phyloP scores from a whole-genome alignment of 2,888 invertebrate genomes.

The Hedya salicella region DNA sequence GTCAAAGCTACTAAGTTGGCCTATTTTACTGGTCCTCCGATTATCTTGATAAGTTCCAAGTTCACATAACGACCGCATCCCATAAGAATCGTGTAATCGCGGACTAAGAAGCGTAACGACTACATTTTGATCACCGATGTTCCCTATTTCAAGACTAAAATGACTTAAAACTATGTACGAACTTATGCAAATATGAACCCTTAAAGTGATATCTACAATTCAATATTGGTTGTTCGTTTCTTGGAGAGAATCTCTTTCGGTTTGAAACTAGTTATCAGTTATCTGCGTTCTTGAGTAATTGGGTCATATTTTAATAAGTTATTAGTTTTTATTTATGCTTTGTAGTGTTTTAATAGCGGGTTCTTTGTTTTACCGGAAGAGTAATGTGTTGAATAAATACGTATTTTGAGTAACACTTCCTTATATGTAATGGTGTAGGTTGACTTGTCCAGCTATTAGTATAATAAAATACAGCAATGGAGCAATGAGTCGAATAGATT shows the following conservation, averaged over 20 bases:
- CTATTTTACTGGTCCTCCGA: constrained; percentile 21
- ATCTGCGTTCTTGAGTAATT: constrained; percentile 12
- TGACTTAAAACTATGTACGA: background rate
- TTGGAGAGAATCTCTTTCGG: background rate
- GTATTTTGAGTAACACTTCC: too few relatives aligned
- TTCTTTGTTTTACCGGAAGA: too few relatives aligned
- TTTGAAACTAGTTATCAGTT: constrained; percentile 7
- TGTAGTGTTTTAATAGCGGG: background rate
- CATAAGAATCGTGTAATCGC: constrained; percentile 29
- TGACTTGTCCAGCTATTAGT: too few relatives aligned
- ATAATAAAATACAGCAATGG: too few relatives aligned
- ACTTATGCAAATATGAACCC: background rate
- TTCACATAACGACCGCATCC: constrained; percentile 23
- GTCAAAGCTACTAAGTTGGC: constrained; percentile 18
- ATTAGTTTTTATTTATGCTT: constrained; percentile 3
- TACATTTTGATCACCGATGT: constrained; percentile 8
- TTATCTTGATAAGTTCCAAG: constrained; percentile 30
- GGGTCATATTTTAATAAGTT: constrained; percentile 20
- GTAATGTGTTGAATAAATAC: too few relatives aligned
- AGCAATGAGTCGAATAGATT: too few relatives aligned
- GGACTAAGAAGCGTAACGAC: constrained; percentile 27
- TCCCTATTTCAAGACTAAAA: background rate
- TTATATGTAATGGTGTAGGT: too few relatives aligned
- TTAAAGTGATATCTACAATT: background rate
- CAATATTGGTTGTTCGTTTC: background rate